Percentiles rank a stretch among this genome's conserved stretches.
These are phyloP conservation scores for Scaptomyza caliginosa DNA, from an alignment of 2,888 invertebrate genomes.

Conservation along the genomic window DNA sequence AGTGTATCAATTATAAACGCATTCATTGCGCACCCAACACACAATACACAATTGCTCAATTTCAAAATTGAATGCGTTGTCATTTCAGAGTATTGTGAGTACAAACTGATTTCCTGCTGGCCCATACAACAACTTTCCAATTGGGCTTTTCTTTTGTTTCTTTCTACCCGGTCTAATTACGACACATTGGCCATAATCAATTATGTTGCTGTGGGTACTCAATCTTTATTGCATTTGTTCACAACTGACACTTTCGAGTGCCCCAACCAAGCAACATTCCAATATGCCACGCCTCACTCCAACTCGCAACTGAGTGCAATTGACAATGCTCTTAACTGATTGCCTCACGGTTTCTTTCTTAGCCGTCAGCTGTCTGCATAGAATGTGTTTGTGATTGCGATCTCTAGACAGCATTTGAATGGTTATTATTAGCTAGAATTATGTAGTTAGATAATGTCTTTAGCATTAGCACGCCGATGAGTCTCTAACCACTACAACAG, in stretches of 20 bases:
- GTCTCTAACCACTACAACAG: conserved; percentile 8
- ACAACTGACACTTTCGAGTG: conserved; percentile 25
- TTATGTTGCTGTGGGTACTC: conserved; percentile 46
- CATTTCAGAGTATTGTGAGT: conserved; percentile 29
- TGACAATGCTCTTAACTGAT: conserved; percentile 51
- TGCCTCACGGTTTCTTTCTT: conserved; percentile 20
- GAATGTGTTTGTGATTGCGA: conserved; percentile 54
- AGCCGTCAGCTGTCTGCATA: conserved; percentile 56
- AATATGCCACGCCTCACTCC: conserved; percentile 30
- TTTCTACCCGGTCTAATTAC: conserved; percentile 47
- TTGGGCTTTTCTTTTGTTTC: conserved; percentile 53
- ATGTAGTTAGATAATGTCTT: conserved; percentile 48
- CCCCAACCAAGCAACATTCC: conserved; percentile 1
- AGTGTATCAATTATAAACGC: conserved; percentile 23
- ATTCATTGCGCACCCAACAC: conserved; percentile 28
- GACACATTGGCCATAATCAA: conserved; percentile 54
- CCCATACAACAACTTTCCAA: conserved; percentile 55
- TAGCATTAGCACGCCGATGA: conserved; percentile 39
- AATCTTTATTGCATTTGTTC: conserved; percentile 54
- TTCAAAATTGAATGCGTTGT: conserved; percentile 40
- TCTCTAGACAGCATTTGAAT: conserved; percentile 44
- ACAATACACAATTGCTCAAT: conserved; percentile 43
- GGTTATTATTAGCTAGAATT: conserved; percentile 45
- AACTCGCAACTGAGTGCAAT: conserved; percentile 26
- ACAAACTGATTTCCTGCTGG: conserved; percentile 33